These are phyloP conservation scores for Crioceris asparagi DNA, from an alignment of 2,888 invertebrate species.

Conservation along the genomic window DNA sequence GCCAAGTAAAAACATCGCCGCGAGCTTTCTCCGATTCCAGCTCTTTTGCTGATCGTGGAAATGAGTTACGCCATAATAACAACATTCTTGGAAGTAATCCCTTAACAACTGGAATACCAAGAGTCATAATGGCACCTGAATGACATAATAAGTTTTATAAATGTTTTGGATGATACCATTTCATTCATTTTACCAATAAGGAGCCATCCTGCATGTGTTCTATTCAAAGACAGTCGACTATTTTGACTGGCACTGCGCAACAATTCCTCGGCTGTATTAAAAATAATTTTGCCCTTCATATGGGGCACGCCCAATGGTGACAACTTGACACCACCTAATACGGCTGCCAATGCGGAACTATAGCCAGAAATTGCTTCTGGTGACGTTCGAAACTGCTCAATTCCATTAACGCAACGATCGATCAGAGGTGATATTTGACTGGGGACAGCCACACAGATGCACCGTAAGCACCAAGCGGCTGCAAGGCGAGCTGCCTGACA, in stretches of 20 bases:
- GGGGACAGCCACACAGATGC: conserved; percentile 87
- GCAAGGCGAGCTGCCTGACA: conserved; percentile 87
- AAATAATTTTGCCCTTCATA: conserved; percentile 93
- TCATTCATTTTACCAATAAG: conserved; percentile 57
- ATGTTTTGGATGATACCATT: neutral
- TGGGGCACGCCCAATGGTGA: conserved; percentile 93
- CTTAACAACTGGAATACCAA: conserved; percentile 86
- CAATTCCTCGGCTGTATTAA: conserved; percentile 94
- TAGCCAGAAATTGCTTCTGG: conserved; percentile 84
- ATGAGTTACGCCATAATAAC: conserved; percentile 93
- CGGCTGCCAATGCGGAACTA: conserved; percentile 86
- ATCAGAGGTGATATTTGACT: conserved; percentile 89
- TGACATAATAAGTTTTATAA: neutral
- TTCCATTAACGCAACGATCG: conserved; percentile 77
- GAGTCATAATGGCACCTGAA: conserved; percentile 72
- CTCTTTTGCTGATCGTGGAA: conserved; percentile 92
- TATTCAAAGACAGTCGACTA: conserved; percentile 83
- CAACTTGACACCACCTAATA: conserved; percentile 80
- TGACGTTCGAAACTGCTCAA: conserved; percentile 82
- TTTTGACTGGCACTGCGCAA: conserved; percentile 94
- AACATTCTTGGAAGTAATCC: conserved; percentile 88
- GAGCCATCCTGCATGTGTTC: conserved; percentile 97
- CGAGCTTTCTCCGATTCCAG: conserved; percentile 93
- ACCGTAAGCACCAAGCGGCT: conserved; percentile 89
- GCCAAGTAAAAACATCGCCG: conserved; percentile 98